phyloP scores from a whole-genome alignment of 2,888 invertebrate species.

The Leucophenga montana region DNA sequence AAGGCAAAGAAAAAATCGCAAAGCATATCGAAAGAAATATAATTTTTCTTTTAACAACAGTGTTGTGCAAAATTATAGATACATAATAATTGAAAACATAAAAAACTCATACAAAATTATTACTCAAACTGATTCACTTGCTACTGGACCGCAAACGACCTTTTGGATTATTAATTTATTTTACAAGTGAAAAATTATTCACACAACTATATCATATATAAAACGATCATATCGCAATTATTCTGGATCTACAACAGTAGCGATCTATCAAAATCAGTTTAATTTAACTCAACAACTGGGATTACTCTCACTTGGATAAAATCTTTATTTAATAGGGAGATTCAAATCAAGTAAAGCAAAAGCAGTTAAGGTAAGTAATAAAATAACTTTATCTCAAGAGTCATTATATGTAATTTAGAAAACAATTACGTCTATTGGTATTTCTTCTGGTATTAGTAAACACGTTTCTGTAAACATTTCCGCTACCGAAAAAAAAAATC shows the following conservation, averaged over 20 bases:
- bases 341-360: constrained; percentile 26
- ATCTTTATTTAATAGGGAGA: neutral
- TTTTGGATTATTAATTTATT: constrained; percentile 1
- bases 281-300: constrained; percentile 40
- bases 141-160: neutral
- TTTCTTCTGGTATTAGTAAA: no score
- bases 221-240: neutral
- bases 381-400: no score
- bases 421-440: no score
- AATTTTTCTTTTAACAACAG: constrained; percentile 6
- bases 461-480: no score
- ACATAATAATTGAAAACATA: neutral
- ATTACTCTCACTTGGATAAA: constrained; percentile 40
- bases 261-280: constrained; percentile 47
- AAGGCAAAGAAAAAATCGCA: constrained; percentile 19
- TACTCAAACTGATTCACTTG: neutral
- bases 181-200: no score
- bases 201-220: no score
- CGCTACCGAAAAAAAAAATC: no score
- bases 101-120: neutral
- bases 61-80: neutral
- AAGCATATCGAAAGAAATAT: constrained; percentile 18
- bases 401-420: no score
- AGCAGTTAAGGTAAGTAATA: constrained; percentile 27
- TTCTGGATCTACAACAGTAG: neutral